Evolutionary conservation across 2,888 invertebrate species (phyloP).

Genomic region (Eledona agricola): DNA sequence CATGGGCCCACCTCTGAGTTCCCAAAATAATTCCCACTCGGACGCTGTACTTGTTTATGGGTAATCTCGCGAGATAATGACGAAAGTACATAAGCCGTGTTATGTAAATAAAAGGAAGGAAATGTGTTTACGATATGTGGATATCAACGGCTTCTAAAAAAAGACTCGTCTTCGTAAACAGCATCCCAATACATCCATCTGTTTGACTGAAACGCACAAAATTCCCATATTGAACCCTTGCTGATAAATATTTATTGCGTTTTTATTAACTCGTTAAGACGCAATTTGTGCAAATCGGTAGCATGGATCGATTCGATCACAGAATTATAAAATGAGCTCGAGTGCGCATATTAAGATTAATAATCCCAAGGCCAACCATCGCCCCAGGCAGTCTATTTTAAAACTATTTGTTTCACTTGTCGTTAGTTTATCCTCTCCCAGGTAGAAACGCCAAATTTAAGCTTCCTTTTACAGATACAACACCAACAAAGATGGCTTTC

Average conservation of each 20-base stretch:
- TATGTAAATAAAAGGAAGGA: slow-evolving; percentile 28
- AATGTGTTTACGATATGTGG: slow-evolving; percentile 33
- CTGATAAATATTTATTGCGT: too few relatives aligned
- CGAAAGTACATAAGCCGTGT: slow-evolving; percentile 17
- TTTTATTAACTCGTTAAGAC: too few relatives aligned
- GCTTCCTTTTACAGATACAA: slow-evolving; percentile 78
- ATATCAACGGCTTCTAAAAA: slow-evolving; percentile 33
- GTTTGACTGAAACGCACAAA: slow-evolving; percentile 5
- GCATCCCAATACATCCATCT: slow-evolving; percentile 9
- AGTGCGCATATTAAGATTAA: too few relatives aligned
- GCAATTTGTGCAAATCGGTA: too few relatives aligned
- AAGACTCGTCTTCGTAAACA: slow-evolving; percentile 20
- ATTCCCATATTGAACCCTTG: background rate
- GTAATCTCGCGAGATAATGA: slow-evolving; percentile 15
- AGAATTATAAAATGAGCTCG: too few relatives aligned
- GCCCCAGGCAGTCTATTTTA: too few relatives aligned
- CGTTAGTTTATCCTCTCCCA: too few relatives aligned
- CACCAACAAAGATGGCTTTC: slow-evolving; percentile 85
- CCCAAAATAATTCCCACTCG: slow-evolving; percentile 5
- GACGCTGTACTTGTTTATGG: slow-evolving; percentile 12
- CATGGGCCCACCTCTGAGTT: background rate
- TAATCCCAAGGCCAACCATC: too few relatives aligned
- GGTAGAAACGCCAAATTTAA: too few relatives aligned
- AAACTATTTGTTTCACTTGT: too few relatives aligned
- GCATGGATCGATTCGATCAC: too few relatives aligned